These are phyloP conservation scores for Heliconius erato DNA, from an alignment of 2,888 invertebrate genomes.

Conservation along the genomic window DNA sequence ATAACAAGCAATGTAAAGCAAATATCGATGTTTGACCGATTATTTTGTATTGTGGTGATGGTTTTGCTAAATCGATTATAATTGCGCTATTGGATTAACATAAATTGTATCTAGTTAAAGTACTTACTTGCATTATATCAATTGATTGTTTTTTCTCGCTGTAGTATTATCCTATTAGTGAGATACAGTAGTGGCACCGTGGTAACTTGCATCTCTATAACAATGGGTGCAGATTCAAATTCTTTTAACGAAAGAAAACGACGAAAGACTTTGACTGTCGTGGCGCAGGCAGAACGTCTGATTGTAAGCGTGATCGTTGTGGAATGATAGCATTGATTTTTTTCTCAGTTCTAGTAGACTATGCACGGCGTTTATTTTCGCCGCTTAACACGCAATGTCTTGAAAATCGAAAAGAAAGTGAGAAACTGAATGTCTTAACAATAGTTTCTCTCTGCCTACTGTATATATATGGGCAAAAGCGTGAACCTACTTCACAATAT, in stretches of 20 bases:
- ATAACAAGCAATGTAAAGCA: constrained; percentile 3
- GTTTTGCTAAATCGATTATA: constrained; percentile 57
- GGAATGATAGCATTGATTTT: background rate
- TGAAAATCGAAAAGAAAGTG: too few relatives aligned
- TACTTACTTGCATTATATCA: constrained; percentile 40
- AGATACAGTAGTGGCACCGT: background rate
- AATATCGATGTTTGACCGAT: background rate
- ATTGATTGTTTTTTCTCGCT: constrained; percentile 14
- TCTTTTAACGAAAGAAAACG: background rate
- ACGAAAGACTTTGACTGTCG: too few relatives aligned
- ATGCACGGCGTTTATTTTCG: background rate
- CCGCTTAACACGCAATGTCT: background rate
- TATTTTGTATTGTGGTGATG: constrained; percentile 42
- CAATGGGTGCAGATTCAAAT: background rate
- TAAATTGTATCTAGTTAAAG: constrained; percentile 35
- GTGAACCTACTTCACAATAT: background rate
- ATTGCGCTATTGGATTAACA: constrained; percentile 58
- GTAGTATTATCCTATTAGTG: constrained; percentile 22
- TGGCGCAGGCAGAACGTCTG: too few relatives aligned
- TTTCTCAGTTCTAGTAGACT: background rate
- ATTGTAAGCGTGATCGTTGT: too few relatives aligned
- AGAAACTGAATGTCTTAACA: background rate
- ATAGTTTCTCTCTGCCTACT: too few relatives aligned
- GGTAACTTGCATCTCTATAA: background rate
- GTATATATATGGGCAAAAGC: background rate